These are phyloP conservation scores for Threskiornis aethiopicus DNA, from an alignment of 2,797 vertebrate genomes.

Conservation along the genomic window DNA sequence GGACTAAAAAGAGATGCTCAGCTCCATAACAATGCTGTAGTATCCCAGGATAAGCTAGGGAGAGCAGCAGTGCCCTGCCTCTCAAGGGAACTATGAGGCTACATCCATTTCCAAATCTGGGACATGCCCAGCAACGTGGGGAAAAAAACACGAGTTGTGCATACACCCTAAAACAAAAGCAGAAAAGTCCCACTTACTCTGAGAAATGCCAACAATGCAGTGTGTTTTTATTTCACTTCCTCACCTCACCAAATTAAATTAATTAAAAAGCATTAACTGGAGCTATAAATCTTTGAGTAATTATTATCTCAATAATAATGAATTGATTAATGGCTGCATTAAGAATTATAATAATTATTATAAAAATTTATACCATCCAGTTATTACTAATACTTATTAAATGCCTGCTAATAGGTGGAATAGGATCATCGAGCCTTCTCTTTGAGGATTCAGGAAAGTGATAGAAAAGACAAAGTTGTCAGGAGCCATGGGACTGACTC, in stretches of 20 bases:
- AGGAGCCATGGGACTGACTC: background rate
- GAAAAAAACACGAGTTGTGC: background rate
- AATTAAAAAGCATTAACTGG: constrained; percentile 57
- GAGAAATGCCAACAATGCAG: background rate
- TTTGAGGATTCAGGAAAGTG: background rate
- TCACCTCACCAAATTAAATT: constrained; percentile 50
- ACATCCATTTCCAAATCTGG: background rate
- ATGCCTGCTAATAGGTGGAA: background rate
- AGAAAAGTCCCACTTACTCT: background rate
- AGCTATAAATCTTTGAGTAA: constrained; percentile 69
- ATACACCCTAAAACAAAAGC: background rate
- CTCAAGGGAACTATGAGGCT: background rate
- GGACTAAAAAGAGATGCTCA: background rate
- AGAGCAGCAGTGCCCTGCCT: background rate
- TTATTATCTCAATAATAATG: constrained; percentile 65
- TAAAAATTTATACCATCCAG: constrained; percentile 63
- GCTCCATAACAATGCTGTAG: background rate
- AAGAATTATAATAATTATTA: constrained; percentile 62
- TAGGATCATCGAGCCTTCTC: background rate
- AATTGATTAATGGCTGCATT: constrained; percentile 69
- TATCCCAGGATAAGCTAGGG: background rate
- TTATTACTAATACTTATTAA: constrained; percentile 63
- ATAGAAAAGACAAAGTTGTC: background rate
- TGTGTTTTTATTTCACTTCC: constrained; percentile 18
- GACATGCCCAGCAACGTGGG: background rate